Evolutionary conservation across 2,797 vertebrate genomes (phyloP).

Genomic region (Salarias fasciatus): DNA sequence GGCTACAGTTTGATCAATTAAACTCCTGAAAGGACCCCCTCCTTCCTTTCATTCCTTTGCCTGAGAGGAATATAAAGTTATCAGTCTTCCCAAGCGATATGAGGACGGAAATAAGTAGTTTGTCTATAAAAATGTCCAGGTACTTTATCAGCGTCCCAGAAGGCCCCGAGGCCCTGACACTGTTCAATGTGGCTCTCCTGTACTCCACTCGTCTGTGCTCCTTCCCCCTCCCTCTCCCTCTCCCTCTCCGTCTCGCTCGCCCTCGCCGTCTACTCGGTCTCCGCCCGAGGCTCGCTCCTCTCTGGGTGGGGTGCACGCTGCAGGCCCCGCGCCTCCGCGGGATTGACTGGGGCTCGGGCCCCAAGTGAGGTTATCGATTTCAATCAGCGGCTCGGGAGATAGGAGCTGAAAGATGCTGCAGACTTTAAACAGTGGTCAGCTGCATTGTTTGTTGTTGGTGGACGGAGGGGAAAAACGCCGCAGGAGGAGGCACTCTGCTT

Average conservation of each 20-base stretch:
- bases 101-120: conserved; percentile 87
- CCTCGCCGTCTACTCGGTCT: conserved; percentile 53
- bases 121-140: conserved; percentile 89
- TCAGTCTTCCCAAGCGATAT: conserved; percentile 84
- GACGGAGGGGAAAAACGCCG: conserved; percentile 20
- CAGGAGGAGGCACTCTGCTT: conserved; percentile 52
- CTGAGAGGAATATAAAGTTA: conserved; percentile 87
- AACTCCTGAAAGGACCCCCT: conserved; percentile 81
- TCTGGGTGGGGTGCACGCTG: conserved; percentile 67
- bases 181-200: conserved; percentile 75
- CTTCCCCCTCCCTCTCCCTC: conserved; percentile 8
- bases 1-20: conserved; percentile 87
- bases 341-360: conserved; percentile 73
- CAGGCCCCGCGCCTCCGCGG: conserved; percentile 53
- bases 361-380: conserved; percentile 80
- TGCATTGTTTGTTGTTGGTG: conserved; percentile 56
- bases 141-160: conserved; percentile 86
- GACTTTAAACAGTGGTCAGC: conserved; percentile 73
- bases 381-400: conserved; percentile 74
- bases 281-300: conserved; percentile 70
- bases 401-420: conserved; percentile 73
- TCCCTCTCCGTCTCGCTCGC: neutral
- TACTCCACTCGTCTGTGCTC: conserved; percentile 49
- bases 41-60: conserved; percentile 76
- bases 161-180: conserved; percentile 77